Evolutionary conservation across 92 coral and sea anemone genomes (phyloP).

Genomic region (Galaxea fascicularis): DNA sequence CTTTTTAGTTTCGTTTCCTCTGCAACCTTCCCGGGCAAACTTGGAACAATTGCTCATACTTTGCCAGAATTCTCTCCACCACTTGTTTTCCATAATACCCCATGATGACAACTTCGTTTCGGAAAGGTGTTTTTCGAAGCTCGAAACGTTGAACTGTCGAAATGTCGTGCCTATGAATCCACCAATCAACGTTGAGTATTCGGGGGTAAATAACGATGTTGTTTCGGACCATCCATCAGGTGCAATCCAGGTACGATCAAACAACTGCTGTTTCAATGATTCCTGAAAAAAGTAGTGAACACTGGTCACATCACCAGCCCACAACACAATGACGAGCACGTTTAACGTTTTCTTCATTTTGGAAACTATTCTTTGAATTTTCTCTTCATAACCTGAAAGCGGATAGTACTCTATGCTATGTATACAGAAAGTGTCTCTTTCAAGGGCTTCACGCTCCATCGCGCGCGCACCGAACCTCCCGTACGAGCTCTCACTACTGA

Average conservation of each 20-base stretch:
- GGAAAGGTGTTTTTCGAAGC: constrained; percentile 48
- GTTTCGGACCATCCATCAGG: constrained; percentile 86
- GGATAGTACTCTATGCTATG: constrained; percentile 67
- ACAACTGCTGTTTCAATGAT: constrained; percentile 37
- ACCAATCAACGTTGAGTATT: constrained; percentile 58
- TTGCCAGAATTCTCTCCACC: constrained; percentile 77
- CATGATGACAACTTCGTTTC: constrained; percentile 30
- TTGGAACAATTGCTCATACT: constrained; percentile 44
- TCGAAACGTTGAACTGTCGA: constrained; percentile 54
- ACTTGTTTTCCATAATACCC: constrained; percentile 39
- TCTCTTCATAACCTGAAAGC: constrained; percentile 58
- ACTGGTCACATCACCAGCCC: constrained; percentile 72
- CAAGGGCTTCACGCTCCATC: constrained; percentile 76
- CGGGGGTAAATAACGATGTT: constrained; percentile 50
- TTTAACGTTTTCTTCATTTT: constrained; percentile 60
- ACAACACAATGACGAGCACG: constrained; percentile 72
- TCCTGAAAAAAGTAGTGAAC: constrained; percentile 60
- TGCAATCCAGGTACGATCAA: constrained; percentile 83
- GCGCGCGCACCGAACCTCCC: constrained; percentile 77
- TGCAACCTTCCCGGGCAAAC: constrained; percentile 11
- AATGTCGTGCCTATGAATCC: constrained; percentile 76
- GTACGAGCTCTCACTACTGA: constrained; percentile 82
- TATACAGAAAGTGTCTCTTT: constrained; percentile 77
- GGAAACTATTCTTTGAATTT: constrained; percentile 61
- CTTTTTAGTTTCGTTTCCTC: not conserved